Percentiles rank a stretch among this genome's conserved stretches.
These are phyloP conservation scores for Cephalopachus bancanus DNA, from an alignment of 2,797 vertebrate genomes.

Conservation along the genomic window DNA sequence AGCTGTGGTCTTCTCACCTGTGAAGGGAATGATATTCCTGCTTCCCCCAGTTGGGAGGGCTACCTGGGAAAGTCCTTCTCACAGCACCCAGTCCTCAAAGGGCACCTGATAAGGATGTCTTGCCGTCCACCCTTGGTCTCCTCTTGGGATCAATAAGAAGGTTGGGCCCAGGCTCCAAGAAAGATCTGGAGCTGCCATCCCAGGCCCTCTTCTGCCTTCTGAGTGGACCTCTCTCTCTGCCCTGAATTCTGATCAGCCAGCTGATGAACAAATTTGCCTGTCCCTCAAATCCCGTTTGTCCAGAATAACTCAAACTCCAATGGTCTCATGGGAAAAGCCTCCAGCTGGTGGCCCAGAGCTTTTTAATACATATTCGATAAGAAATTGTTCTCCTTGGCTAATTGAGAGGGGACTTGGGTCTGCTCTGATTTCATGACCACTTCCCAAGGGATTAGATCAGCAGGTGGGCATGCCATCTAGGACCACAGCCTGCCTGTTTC, in stretches of 20 bases:
- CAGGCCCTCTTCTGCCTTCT: background rate
- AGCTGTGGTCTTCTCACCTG: background rate
- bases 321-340: background rate
- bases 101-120: background rate
- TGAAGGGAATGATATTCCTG: too few species aligned
- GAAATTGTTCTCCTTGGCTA: background rate
- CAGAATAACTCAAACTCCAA: background rate
- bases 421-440: background rate
- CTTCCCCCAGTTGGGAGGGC: background rate
- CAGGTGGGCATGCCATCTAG: background rate
- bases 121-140: background rate
- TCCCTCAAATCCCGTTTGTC: background rate
- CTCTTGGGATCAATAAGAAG: background rate
- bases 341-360: background rate
- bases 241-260: too few species aligned
- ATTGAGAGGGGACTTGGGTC: background rate
- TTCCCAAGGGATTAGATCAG: accelerated
- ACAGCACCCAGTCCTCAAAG: background rate
- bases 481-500: background rate
- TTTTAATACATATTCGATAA: background rate
- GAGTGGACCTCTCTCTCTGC: background rate
- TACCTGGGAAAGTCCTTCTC: too few species aligned
- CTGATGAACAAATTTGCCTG: background rate
- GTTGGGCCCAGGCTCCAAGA: background rate
- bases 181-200: background rate